Evolutionary conservation across 2,888 invertebrate species (phyloP).

Genomic region (Phortica magna): DNA sequence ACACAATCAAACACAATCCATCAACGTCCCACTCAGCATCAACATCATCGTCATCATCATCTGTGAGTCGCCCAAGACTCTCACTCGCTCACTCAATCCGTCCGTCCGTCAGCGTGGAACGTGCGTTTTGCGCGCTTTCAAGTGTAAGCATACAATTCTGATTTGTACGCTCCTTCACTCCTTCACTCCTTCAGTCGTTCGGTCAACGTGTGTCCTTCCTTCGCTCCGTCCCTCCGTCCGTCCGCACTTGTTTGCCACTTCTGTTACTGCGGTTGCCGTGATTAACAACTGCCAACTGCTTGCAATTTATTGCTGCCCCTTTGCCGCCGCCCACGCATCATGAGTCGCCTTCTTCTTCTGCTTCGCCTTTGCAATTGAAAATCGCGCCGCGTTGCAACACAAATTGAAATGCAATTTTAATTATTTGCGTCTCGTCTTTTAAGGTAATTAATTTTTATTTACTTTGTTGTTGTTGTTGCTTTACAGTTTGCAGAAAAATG

Average conservation of each 20-base stretch:
- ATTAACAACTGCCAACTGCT: constrained; percentile 60
- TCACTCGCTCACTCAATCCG: background rate
- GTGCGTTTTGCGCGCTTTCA: constrained; percentile 46
- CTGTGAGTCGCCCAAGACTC: background rate
- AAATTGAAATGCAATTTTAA: constrained; percentile 30
- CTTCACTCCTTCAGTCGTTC: background rate
- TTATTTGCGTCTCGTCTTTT: constrained; percentile 20
- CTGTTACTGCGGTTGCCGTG: constrained; percentile 57
- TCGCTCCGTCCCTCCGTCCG: background rate
- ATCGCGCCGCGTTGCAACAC: background rate
- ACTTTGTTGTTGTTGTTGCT: background rate
- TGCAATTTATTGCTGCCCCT: constrained; percentile 34
- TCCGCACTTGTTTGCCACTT: constrained; percentile 42
- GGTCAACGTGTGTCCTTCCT: background rate
- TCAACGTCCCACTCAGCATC: background rate
- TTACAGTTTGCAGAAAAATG: background rate
- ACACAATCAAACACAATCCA: background rate
- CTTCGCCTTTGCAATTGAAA: constrained; percentile 8
- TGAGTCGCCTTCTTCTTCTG: too few relatives aligned
- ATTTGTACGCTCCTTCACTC: background rate
- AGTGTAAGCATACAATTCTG: constrained; percentile 43
- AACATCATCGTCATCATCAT: background rate
- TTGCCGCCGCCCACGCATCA: too few relatives aligned
- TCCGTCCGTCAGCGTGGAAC: background rate
- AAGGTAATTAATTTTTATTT: constrained; percentile 26